Evolutionary conservation across 2,113 vertebrate species (phyloP).

Genomic region (Psettodes erumei): DNA sequence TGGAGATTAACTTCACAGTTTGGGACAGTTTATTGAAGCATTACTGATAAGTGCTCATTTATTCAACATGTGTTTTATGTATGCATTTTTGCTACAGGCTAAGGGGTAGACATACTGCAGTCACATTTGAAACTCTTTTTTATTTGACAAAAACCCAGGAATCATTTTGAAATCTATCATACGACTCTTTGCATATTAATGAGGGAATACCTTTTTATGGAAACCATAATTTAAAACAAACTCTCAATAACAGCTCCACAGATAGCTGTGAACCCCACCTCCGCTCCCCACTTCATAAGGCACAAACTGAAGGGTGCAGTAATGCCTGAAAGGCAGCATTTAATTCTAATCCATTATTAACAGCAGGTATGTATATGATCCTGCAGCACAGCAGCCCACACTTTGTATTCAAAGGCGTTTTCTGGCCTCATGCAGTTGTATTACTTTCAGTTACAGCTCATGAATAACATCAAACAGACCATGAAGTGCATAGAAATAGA

Average conservation of each 20-base stretch:
- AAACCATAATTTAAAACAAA: slow-evolving; percentile 51
- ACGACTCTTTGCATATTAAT: slow-evolving; percentile 35
- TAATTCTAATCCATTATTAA: slow-evolving; percentile 71
- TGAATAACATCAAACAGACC: slow-evolving; percentile 83
- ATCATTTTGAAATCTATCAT: slow-evolving; percentile 17
- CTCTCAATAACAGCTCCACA: slow-evolving; percentile 38
- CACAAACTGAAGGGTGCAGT: slow-evolving; percentile 41
- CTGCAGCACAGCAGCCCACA: slow-evolving; percentile 53
- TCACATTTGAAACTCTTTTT: not conserved
- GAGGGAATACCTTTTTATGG: slow-evolving; percentile 22
- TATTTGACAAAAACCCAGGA: slow-evolving; percentile 9
- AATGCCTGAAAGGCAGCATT: slow-evolving; percentile 57
- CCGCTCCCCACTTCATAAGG: slow-evolving; percentile 12
- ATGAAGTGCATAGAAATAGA: slow-evolving; percentile 78
- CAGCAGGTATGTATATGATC: slow-evolving; percentile 60
- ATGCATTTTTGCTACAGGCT: not conserved
- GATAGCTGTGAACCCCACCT: slow-evolving; percentile 36
- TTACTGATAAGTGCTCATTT: slow-evolving; percentile 9
- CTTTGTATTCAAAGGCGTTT: slow-evolving; percentile 76
- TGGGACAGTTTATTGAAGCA: slow-evolving; percentile 16
- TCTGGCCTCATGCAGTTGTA: slow-evolving; percentile 75
- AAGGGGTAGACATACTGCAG: not conserved
- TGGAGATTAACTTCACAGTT: slow-evolving; percentile 22
- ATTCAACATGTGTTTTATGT: not conserved
- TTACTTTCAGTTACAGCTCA: slow-evolving; percentile 81